Evolutionary conservation across 2,113 vertebrate genomes (phyloP), one percentile per base, ranked within the genome.

Genomic region (Psittacula cyanocephala): DNA sequence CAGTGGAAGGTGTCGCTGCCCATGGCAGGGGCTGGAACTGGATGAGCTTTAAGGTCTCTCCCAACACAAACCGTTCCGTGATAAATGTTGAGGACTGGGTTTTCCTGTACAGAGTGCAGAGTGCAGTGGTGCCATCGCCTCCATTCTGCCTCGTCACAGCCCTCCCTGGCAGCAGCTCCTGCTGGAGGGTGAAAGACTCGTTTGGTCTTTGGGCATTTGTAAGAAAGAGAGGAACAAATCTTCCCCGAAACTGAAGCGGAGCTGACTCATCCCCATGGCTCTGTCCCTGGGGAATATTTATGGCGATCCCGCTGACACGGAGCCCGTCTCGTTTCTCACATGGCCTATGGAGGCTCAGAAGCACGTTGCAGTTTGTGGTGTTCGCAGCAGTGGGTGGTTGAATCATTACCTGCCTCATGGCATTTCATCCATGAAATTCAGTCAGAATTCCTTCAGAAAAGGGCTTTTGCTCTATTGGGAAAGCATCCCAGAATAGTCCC

Each of bases 211-310:
- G 25, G 49, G 52, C 29, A 52, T 81, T 69, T 76, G 19, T n/a
- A 13, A 39, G 57, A 17, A 17, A 17, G 9, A 52, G 1, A 29
- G 19, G 8, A 52, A 28, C 17, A 14, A 9, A 49, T 59, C 31
- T 53, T 37, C 62, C 49, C 50, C 20, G 62, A 77, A 77, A 49
- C 29, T 0, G 23, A 35, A 74, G 71, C 2, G 8, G 29, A 89
- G 90, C 86, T 94, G 90, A 91, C 83, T 96, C 95, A 96, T 95
- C 60, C 57, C 12, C 3, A 12, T 28, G 63, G 92, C 31, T 63
- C 65, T 31, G 39, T 68, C 57, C 59, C 39, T 31, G 39, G 68
- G 71, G 50, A 89, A 35, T 69, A 59, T 68, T 69, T 46, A n/a
- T 41, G 44, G 71, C 0, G 2, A n/a, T 74, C 17, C 50, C 2